Evolutionary conservation across 2,888 invertebrate genomes (phyloP).

Genomic region (Drosophila ochracea): DNA sequence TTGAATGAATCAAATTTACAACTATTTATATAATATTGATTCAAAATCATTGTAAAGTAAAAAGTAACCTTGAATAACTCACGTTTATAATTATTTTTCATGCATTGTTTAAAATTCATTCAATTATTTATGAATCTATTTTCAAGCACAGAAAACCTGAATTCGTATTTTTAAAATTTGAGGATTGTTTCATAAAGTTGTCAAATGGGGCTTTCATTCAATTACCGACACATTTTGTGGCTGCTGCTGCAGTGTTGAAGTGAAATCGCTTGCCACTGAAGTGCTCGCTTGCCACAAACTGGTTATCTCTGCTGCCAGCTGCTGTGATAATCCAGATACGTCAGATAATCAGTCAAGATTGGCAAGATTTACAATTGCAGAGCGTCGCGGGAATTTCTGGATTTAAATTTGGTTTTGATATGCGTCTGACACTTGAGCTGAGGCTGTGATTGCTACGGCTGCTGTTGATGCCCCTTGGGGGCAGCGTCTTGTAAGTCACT

Average conservation of each 20-base stretch:
- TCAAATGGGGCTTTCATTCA: constrained; percentile 39
- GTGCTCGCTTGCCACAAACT: constrained; percentile 28
- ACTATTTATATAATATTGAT: too few relatives aligned
- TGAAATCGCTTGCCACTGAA: constrained; percentile 47
- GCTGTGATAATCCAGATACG: constrained; percentile 67
- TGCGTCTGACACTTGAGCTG: constrained; percentile 66
- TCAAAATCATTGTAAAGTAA: not conserved
- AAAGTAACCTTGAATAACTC: not conserved
- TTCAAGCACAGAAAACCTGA: not conserved
- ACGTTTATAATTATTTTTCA: not conserved
- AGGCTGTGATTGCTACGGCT: constrained; percentile 20
- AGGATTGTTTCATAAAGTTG: constrained; percentile 10
- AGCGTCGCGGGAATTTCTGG: constrained; percentile 63
- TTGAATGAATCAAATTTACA: too few relatives aligned
- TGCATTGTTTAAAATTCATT: not conserved
- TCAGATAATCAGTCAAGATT: constrained; percentile 65
- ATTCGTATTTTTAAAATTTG: constrained; percentile 4
- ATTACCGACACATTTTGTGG: constrained; percentile 28
- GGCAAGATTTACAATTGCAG: constrained; percentile 66
- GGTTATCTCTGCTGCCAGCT: constrained; percentile 39
- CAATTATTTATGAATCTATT: not conserved
- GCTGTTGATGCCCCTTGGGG: constrained; percentile 61
- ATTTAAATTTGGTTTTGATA: constrained; percentile 47
- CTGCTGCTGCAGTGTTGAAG: constrained; percentile 8
- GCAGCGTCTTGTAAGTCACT: constrained; percentile 45